Percentiles rank a stretch among this genome's conserved stretches.
Evolutionary conservation across 2,113 vertebrate genomes (phyloP).

Genomic region (Lycaon pictus): DNA sequence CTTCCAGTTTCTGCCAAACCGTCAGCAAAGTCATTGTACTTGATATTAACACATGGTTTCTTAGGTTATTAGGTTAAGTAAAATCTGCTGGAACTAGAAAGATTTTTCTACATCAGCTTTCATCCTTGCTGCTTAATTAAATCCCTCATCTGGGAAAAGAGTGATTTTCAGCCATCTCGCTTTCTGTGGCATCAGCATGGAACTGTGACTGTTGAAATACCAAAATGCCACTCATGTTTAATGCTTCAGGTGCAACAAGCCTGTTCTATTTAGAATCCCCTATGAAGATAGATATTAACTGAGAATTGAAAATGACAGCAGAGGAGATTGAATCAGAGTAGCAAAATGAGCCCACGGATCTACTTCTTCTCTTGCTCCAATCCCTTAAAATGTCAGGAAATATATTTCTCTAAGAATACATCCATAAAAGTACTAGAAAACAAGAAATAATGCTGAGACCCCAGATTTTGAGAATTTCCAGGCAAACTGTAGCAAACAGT

Average conservation of each 20-base stretch:
- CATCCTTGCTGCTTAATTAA: constrained; percentile 84
- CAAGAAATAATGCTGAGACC: not conserved
- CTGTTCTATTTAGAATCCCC: constrained; percentile 46
- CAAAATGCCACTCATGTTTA: constrained; percentile 77
- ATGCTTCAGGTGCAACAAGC: constrained; percentile 66
- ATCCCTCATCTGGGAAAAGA: constrained; percentile 81
- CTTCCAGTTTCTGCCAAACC: not conserved
- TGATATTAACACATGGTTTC: constrained; percentile 73
- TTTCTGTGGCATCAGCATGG: constrained; percentile 80
- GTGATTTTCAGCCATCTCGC: constrained; percentile 76
- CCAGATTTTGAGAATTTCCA: not conserved
- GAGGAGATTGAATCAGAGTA: constrained; percentile 45
- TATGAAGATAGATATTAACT: constrained; percentile 63
- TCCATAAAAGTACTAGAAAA: not conserved
- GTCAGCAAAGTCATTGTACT: constrained; percentile 75
- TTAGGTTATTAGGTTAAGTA: constrained; percentile 82
- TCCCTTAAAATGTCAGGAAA: not conserved
- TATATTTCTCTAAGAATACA: not conserved
- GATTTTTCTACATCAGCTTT: constrained; percentile 76
- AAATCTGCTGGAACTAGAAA: constrained; percentile 75
- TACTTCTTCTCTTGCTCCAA: not conserved
- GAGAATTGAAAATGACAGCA: constrained; percentile 58
- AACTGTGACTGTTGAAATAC: constrained; percentile 72
- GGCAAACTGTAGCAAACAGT: not conserved
- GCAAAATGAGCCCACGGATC: constrained; percentile 4